Evolutionary conservation across 1,140 invertebrate species (phyloP), one percentile per base, ranked within the genome.

Genomic region (Drosophila fuyamai): DNA sequence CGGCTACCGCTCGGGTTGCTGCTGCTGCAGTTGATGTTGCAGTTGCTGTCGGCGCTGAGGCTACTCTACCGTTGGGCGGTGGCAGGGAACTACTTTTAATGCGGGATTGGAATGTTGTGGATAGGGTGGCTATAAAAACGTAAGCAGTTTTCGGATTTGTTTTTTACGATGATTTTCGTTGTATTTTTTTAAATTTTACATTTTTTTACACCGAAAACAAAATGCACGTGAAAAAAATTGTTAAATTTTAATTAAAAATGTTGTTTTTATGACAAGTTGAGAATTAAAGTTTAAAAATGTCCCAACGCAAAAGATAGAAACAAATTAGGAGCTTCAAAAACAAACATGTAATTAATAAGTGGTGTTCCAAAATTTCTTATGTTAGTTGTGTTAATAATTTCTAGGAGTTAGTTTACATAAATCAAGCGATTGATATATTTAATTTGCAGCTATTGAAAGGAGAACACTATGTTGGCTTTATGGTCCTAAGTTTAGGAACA

Each of bases 31-130:
- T 12, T 36, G 36, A 43, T 71, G 62, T 40, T 70, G 83, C 55
- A 51, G 86, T 72, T 81, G 83, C 55, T 82, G 79, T 47, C 76
- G 73, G 61, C 79, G 81, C 73, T 73, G 92, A 83, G 76, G 67
- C 76, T 84, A 89, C 80, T 91, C 82, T 92, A 92, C 91, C 92
- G 68, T 79, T 92, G 79, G 90, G 83, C 79, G 91, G 82, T 85
- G 92, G 85, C 75, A 90, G 79, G 79, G 92, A 92, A 92, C 93
- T 93, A 93, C 92, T 93, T 93, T 93, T 93, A 85, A 93, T 93
- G 89, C 93, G 93, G 89, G 92, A 92, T 90, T 93, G 93, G 84
- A 92, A 91, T 92, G 93, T 92, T 84, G 93, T 93, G 86, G 92
- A 91, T 84, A 93, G 89, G 92, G 93, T 93, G 70, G 93, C 93